Evolutionary conservation across 2,888 invertebrate species (phyloP).

Genomic region (Watsonalla binaria): DNA sequence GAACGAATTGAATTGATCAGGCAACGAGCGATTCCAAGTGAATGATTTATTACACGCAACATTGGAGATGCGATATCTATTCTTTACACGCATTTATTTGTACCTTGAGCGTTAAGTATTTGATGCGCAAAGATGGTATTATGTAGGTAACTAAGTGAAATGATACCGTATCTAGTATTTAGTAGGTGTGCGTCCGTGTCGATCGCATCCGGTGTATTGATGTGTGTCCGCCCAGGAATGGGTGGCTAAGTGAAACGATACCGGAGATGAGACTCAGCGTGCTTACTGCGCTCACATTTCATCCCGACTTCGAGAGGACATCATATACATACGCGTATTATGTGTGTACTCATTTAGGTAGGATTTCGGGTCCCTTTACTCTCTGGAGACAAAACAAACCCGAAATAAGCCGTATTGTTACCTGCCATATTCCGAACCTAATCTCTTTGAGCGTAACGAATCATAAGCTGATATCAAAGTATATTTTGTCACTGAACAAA

Average conservation of each 20-base stretch:
- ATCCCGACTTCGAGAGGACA: slow-evolving; percentile 27
- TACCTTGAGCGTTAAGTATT: neutral
- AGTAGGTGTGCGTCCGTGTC: slow-evolving; percentile 18
- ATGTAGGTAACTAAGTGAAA: slow-evolving; percentile 18
- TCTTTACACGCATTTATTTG: neutral
- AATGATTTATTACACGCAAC: neutral
- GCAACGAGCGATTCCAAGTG: neutral
- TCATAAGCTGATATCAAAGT: neutral
- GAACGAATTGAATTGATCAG: neutral
- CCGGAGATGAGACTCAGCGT: slow-evolving; percentile 54
- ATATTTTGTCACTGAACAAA: neutral
- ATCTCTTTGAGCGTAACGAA: neutral
- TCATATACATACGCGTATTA: slow-evolving; percentile 13
- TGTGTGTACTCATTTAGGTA: slow-evolving; percentile 1
- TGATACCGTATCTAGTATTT: slow-evolving; percentile 26
- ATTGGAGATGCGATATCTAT: neutral
- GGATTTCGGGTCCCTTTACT: neutral
- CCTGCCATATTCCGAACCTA: neutral
- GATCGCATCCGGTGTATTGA: slow-evolving; percentile 34
- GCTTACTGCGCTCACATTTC: slow-evolving; percentile 40
- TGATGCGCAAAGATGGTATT: slow-evolving; percentile 15
- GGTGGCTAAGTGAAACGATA: slow-evolving; percentile 59
- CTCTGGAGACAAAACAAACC: neutral
- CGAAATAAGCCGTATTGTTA: neutral
- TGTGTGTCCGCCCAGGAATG: slow-evolving; percentile 51